A percentile compares a stretch with the other conserved stretches of the same genome.
These are phyloP conservation scores for Urocynchramus pylzowi DNA, from an alignment of 2,113 vertebrate genomes.

Conservation along the genomic window DNA sequence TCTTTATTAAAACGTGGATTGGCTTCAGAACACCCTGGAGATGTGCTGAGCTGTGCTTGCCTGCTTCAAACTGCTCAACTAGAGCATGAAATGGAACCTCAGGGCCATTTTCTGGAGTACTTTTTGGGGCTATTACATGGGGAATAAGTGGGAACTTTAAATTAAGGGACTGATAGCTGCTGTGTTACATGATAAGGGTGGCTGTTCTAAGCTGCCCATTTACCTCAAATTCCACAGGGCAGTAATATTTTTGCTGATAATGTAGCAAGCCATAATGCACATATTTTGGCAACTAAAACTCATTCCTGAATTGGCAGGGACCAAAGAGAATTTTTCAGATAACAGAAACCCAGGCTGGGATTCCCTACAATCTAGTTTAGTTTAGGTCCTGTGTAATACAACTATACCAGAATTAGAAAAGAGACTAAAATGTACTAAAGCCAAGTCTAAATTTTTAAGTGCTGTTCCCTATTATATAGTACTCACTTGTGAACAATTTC, in stretches of 20 bases:
- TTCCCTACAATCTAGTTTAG: not conserved
- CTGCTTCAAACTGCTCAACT: conserved; percentile 1
- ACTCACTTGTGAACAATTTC: not conserved
- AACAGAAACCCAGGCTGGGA: not conserved
- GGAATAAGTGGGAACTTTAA: conserved; percentile 11
- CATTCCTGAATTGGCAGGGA: not conserved
- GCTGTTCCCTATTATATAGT: not conserved
- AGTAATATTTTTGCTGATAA: not conserved
- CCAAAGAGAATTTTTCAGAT: not conserved
- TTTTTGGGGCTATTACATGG: not conserved
- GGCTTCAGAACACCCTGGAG: conserved; percentile 12
- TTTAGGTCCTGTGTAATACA: not conserved
- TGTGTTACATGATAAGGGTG: not conserved
- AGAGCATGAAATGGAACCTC: conserved; percentile 9
- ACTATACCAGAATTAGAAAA: not conserved
- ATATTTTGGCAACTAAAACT: not conserved
- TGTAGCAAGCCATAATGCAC: not conserved
- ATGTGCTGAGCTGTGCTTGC: not conserved
- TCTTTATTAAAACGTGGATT: conserved; percentile 15
- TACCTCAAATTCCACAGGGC: not conserved
- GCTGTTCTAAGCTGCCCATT: not conserved
- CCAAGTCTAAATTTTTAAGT: not conserved
- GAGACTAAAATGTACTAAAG: not conserved
- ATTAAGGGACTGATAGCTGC: not conserved
- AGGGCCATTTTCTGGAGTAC: not conserved